Evolutionary conservation across 2,113 vertebrate genomes (phyloP).

Genomic region (Festucalex cinctus): DNA sequence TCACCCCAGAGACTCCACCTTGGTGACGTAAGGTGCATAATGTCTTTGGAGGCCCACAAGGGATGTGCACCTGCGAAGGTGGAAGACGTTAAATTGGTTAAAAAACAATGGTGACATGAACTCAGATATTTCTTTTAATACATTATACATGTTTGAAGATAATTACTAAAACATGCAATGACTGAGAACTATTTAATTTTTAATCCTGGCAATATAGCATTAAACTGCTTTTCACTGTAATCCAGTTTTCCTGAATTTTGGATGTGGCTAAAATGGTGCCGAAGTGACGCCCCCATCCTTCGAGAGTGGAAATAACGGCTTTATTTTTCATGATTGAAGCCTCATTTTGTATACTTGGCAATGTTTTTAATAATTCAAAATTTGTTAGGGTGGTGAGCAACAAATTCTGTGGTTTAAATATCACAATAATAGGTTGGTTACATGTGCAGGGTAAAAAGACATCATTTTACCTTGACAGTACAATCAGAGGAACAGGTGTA

Average conservation of each 20-base stretch:
- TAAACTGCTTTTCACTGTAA: too few relatives aligned
- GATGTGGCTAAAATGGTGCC: too few relatives aligned
- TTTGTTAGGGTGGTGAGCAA: too few relatives aligned
- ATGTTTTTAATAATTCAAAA: too few relatives aligned
- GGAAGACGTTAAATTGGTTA: neutral
- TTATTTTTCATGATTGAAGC: too few relatives aligned
- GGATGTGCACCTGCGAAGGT: slow-evolving; percentile 79
- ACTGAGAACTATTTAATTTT: neutral
- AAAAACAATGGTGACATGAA: neutral
- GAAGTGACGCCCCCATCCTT: too few relatives aligned
- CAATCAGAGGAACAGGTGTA: slow-evolving; percentile 87
- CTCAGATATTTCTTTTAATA: neutral
- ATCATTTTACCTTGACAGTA: slow-evolving; percentile 77
- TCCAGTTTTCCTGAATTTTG: too few relatives aligned
- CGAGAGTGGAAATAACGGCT: too few relatives aligned
- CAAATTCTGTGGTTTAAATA: too few relatives aligned
- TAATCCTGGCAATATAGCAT: neutral
- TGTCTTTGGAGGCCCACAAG: slow-evolving; percentile 82
- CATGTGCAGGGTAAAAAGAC: neutral
- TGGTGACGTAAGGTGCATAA: slow-evolving; percentile 77
- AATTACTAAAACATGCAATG: neutral
- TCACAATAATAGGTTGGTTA: neutral
- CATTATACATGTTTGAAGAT: too few relatives aligned
- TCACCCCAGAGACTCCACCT: slow-evolving; percentile 80
- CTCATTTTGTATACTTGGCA: too few relatives aligned